Base-by-base conservation (phyloP, 2,888 invertebrate species). In the Macaria notata region DNA sequence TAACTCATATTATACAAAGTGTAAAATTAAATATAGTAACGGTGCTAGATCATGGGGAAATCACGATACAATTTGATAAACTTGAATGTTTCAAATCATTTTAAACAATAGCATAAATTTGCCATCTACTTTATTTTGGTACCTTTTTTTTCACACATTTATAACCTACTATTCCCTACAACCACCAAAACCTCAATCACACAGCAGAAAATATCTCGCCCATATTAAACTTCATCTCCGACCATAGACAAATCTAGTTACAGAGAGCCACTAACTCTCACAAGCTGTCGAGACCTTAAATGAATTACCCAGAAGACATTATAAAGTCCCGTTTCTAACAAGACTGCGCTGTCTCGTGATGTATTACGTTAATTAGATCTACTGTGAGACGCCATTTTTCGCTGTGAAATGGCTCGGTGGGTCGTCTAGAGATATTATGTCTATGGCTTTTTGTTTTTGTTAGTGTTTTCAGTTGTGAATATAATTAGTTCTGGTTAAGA, bases 281-380 rank as follows among this genome's bases (percentile, higher is more conserved):
- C 59, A 39, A 58, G 58, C 58, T 58, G 58, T 54, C 58, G 54
- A 49, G 53, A 49, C 48, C 58, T 46, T 61, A 65, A 65, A 56
- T 52, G 51, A 50, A 63, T 62, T 62, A 63, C 62, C 54, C 54
- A 45, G 62, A 62, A 60, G 65, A 60, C 56, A 62, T 63, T 63
- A 62, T 62, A 65, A 63, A 63, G 60, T 65, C 61, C 56, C 52
- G 56, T 54, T 50, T 56, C 53, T 60, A 62, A 58, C 64, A 53
- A 59, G 61, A 45, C 56, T 60, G 50, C 53, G 48, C 48, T 42
- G 51, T 57, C 59, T 59, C 72, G 73, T 79, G 79, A 79, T 71
- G 72, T 73, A 79, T 79, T 72, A 76, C 72, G 70, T 73, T 78
- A 78, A 78, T 79, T 75, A 76, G 73, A 68, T 62, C 66, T 70